Evolutionary conservation across 2,113 vertebrate species (phyloP).

Genomic region (Zosterops borbonicus): DNA sequence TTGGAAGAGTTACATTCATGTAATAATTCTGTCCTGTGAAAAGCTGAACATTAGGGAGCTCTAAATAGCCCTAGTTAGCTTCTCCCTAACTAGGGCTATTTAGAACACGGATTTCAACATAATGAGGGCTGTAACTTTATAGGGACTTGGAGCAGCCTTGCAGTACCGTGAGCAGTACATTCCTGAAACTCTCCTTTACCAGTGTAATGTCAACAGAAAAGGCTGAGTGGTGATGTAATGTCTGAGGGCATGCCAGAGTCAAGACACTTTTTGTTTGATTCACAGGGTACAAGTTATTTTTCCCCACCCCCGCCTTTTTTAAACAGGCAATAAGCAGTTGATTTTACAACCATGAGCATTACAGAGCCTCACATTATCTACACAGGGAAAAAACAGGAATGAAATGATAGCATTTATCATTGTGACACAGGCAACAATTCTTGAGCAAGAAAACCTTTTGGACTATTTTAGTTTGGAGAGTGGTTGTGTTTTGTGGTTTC

Average conservation of each 20-base stretch:
- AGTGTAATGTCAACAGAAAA: conserved; percentile 77
- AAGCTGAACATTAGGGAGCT: not conserved
- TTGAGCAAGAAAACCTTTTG: not conserved
- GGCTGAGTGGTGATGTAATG: conserved; percentile 79
- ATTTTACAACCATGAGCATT: conserved; percentile 8
- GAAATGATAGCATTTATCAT: not conserved
- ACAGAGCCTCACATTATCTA: not conserved
- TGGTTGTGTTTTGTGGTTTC: not conserved
- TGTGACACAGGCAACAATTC: not conserved
- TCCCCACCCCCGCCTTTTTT: not conserved
- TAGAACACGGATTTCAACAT: not conserved
- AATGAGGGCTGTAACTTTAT: conserved; percentile 56
- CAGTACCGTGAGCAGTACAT: conserved; percentile 29
- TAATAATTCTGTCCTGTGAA: not conserved
- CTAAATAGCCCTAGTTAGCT: no score
- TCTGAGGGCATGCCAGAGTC: conserved; percentile 76
- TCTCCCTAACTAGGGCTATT: not conserved
- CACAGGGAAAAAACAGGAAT: not conserved
- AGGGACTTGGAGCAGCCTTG: conserved; percentile 29
- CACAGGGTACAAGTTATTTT: conserved; percentile 55
- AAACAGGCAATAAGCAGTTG: not conserved
- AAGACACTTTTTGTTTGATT: conserved; percentile 69
- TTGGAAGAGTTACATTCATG: not conserved
- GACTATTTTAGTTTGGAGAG: not conserved
- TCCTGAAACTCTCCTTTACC: conserved; percentile 68